These are phyloP conservation scores for Paramormyrops hopkinsi DNA, from an alignment of 2,797 vertebrate species.

Conservation along the genomic window DNA sequence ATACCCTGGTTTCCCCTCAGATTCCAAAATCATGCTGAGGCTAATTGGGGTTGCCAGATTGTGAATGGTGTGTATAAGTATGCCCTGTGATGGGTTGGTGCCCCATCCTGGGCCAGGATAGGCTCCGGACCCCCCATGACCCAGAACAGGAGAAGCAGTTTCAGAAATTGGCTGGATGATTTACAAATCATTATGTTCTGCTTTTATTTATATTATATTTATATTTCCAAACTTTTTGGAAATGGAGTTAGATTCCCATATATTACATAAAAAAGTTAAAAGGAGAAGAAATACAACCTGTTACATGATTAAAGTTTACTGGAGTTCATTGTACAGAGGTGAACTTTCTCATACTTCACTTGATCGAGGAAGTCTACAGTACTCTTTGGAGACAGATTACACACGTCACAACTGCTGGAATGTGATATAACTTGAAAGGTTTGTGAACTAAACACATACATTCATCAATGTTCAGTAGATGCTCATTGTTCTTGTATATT, in stretches of 20 bases:
- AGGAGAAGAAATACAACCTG: neutral
- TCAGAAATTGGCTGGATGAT: neutral
- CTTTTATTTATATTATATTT: neutral
- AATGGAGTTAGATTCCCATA: neutral
- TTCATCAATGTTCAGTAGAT: neutral
- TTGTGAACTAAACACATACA: neutral
- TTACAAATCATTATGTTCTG: neutral
- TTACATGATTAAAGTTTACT: neutral
- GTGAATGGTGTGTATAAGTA: neutral
- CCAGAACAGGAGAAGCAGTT: neutral
- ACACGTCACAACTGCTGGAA: neutral
- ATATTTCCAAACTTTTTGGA: neutral
- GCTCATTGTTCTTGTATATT: neutral
- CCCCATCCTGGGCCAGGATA: neutral
- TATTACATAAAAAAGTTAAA: neutral
- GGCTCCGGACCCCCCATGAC: neutral
- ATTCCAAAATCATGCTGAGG: neutral
- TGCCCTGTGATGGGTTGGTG: neutral
- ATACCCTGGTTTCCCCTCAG: neutral
- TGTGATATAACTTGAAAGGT: neutral
- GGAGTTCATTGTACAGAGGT: neutral
- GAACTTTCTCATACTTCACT: neutral
- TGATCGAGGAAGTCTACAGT: neutral
- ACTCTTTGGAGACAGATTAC: neutral
- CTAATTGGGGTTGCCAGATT: neutral